Evolutionary conservation across 2,888 invertebrate genomes (phyloP), one percentile per base, ranked within the genome.

Genomic region (Oeneis ivallda): DNA sequence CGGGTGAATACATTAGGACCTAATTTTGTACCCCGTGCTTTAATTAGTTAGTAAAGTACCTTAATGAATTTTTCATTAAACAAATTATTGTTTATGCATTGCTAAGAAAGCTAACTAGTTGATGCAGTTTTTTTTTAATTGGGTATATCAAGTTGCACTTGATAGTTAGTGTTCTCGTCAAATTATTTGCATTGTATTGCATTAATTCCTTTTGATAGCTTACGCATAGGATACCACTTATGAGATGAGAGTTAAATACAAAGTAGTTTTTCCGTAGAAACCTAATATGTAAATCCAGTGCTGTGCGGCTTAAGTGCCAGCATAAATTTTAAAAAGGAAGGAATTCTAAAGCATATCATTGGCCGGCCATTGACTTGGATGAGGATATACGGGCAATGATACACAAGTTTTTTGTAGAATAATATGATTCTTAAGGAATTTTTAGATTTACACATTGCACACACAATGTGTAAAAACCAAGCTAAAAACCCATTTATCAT

Each of bases 1-100:
- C 74, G 79, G 81, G 82, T 84, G 87, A 84, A 85, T 86, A 82
- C 71, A 81, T 86, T 82, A 86, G 80, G 78, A 81, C 80, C 83
- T 86, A 82, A 86, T 86, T 81, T 78, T 67, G 68, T 72, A 76
- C 62, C 68, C 68, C 74, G 69, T 72, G 76, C 64, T 70, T 68
- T 74, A 79, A 81, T 79, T 79, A 80, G 72, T 41, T 79, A 80
- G 72, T 19, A 41, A 19, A 56, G 39, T 13, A 4, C 13, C 76
- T 65, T 64, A 65, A 84, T 85, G 83, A 79, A 85, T 85, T 78
- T 84, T 86, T 82, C 81, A 86, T 83, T 74, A 54, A 11, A 41
- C 41, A 19, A 57, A 67, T 66, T 70, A 65, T 68, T 37, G 9
- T 34, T 59, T 47, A 66, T 49, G 59, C 67, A 70, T 54, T 60